These are phyloP conservation scores for Cryptotis parvus DNA, from an alignment of 2,113 vertebrate species.

Conservation along the genomic window DNA sequence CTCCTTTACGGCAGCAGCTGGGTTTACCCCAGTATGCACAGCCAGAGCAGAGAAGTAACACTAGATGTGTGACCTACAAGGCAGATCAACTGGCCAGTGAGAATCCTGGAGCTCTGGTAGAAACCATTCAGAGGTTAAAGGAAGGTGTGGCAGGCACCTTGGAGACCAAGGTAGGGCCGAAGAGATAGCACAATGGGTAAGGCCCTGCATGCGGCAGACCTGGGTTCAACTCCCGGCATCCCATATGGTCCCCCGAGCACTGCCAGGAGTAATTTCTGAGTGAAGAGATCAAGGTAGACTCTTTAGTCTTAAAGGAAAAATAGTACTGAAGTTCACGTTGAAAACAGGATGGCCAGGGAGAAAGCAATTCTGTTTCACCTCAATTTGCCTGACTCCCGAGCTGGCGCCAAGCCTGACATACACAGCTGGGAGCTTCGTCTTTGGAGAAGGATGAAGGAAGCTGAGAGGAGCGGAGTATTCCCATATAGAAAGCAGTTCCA, in stretches of 20 bases:
- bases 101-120: background rate
- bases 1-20: background rate
- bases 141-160: background rate
- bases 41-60: constrained; percentile 6
- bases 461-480: background rate
- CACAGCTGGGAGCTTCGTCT: background rate
- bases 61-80: background rate
- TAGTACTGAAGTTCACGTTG: constrained; percentile 6
- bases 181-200: too few relatives aligned
- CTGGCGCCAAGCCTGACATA: too few relatives aligned
- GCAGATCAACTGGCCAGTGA: background rate
- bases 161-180: background rate
- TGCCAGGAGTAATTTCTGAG: too few relatives aligned
- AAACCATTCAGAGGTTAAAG: background rate
- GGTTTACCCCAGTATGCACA: background rate
- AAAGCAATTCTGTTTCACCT: constrained; percentile 1
- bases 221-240: too few relatives aligned
- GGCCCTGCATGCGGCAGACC: too few relatives aligned
- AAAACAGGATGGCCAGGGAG: background rate
- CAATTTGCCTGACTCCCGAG: constrained; percentile 22
- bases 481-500: background rate
- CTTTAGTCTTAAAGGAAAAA: constrained; percentile 53
- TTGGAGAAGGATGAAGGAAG: background rate
- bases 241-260: too few relatives aligned
- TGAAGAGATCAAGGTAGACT: constrained; percentile 3